Evolutionary conservation across 2,113 vertebrate species (phyloP).

Genomic region (Coracopsis vasa): DNA sequence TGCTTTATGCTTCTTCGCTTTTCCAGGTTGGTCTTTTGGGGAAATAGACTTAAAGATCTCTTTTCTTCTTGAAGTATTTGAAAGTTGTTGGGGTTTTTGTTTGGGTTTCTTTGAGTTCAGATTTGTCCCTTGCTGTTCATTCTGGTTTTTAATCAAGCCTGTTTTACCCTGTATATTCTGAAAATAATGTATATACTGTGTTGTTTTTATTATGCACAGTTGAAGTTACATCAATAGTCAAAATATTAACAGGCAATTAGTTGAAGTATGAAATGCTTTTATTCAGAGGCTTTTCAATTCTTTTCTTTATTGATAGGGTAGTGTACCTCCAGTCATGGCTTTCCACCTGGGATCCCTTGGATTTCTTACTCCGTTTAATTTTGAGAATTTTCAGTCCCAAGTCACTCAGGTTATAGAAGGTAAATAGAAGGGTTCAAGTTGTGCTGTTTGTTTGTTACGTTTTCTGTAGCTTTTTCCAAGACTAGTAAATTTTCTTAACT

Average conservation of each 20-base stretch:
- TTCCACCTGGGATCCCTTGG: constrained; percentile 87
- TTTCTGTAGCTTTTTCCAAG: not conserved
- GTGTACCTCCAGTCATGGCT: constrained; percentile 86
- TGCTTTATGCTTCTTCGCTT: constrained; percentile 83
- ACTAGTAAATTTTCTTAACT: not conserved
- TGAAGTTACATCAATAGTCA: constrained; percentile 6
- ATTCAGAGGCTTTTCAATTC: constrained; percentile 37
- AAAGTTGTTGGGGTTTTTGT: not conserved
- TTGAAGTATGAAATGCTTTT: constrained; percentile 36
- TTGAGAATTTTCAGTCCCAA: constrained; percentile 83
- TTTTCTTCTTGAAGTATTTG: not conserved
- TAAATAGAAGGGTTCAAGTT: constrained; percentile 62
- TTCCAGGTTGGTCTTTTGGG: constrained; percentile 74
- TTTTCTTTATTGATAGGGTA: constrained; percentile 72
- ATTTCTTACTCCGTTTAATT: constrained; percentile 86
- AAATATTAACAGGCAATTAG: constrained; percentile 18
- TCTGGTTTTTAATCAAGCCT: not conserved
- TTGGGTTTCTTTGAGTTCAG: not conserved
- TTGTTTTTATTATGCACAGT: not conserved
- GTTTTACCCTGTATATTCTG: not conserved
- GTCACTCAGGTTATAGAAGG: constrained; percentile 86
- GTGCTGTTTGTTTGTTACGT: not conserved
- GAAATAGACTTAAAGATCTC: not conserved
- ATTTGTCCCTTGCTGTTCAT: not conserved
- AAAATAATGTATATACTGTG: not conserved